phyloP scores from a whole-genome alignment of 2,113 vertebrate genomes.

The Percina caprodes region DNA sequence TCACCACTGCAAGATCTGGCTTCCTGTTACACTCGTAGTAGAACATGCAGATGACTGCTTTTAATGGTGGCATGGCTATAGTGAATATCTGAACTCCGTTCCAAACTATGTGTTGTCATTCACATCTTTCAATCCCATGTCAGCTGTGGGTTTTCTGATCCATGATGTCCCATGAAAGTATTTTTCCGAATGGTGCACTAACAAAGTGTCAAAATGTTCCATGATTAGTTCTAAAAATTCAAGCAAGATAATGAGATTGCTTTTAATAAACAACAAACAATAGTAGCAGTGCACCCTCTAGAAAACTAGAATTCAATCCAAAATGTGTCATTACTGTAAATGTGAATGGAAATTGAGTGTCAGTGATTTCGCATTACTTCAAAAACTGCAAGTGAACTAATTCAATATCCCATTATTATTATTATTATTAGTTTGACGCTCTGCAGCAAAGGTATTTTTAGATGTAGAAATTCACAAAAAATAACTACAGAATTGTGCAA shows the following conservation, averaged over 20 bases:
- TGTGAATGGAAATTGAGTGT: neutral
- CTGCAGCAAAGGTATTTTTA: neutral
- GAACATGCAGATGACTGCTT: constrained; percentile 1
- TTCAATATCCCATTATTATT: neutral
- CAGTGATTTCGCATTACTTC: neutral
- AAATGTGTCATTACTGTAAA: neutral
- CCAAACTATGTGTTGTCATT: too few relatives aligned
- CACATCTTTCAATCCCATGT: too few relatives aligned
- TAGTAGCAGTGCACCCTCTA: neutral
- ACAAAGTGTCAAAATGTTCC: neutral
- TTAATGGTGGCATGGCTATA: neutral
- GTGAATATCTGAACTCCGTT: too few relatives aligned
- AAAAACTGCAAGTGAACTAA: neutral
- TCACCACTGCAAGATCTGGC: neutral
- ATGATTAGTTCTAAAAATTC: too few relatives aligned
- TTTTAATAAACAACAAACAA: neutral
- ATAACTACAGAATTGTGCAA: too few relatives aligned
- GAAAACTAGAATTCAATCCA: neutral
- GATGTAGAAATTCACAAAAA: neutral
- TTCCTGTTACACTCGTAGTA: neutral
- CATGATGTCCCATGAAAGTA: neutral
- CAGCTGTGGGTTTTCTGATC: neutral
- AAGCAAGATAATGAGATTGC: neutral
- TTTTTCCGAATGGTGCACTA: neutral
- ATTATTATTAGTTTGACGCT: neutral